These are phyloP conservation scores for Erynnis tages DNA, from an alignment of 2,888 invertebrate species.

Conservation along the genomic window DNA sequence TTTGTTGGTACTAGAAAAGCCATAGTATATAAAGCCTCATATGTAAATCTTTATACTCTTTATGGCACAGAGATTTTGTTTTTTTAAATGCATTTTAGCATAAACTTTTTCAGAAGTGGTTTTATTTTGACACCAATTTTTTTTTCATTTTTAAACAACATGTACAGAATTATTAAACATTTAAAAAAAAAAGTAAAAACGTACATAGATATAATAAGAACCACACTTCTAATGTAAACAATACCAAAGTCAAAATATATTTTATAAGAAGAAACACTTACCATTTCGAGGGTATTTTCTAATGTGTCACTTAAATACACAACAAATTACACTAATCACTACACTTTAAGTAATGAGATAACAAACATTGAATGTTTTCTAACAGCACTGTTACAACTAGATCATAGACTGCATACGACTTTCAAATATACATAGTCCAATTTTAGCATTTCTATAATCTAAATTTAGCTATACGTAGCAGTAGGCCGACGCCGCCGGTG, in stretches of 20 bases:
- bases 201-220: no score
- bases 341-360: constrained; percentile 7
- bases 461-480: constrained; percentile 58
- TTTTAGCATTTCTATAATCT: constrained; percentile 72
- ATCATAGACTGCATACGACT: constrained; percentile 32
- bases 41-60: no score
- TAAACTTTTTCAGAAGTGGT: no score
- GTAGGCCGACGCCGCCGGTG: constrained; percentile 42
- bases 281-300: constrained; percentile 15
- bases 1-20: no score
- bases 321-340: constrained; percentile 1
- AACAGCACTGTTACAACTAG: constrained; percentile 10
- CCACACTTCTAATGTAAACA: constrained; percentile 3
- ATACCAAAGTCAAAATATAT: not conserved
- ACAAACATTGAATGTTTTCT: constrained; percentile 13
- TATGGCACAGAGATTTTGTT: no score
- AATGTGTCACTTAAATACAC: not conserved
- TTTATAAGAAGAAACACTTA: constrained; percentile 2
- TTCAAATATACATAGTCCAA: constrained; percentile 48
- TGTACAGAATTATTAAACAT: no score
- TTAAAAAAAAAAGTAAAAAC: no score
- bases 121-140: no score
- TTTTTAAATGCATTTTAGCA: no score
- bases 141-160: no score
- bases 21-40: no score